Percentiles rank a stretch among this genome's conserved stretches.
Evolutionary conservation across 1,140 invertebrate species (phyloP).

Genomic region (Musca domestica): DNA sequence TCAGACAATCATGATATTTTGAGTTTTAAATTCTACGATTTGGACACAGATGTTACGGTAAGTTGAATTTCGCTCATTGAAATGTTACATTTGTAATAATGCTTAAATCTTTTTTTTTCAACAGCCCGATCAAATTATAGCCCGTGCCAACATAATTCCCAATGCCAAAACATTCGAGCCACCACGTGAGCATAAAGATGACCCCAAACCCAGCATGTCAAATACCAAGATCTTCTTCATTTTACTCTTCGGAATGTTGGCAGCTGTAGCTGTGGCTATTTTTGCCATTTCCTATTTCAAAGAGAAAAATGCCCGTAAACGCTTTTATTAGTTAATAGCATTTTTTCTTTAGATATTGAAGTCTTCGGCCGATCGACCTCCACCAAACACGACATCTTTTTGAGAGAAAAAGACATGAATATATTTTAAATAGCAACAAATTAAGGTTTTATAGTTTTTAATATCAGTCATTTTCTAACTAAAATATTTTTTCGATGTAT

Average conservation of each 20-base stretch:
- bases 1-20: conserved; percentile 97
- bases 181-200: conserved; percentile 84
- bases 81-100: neutral
- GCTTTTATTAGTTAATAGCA: conserved; percentile 33
- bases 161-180: conserved; percentile 79
- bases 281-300: conserved; percentile 89
- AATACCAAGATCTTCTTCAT: conserved; percentile 87
- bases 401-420: conserved; percentile 20
- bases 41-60: conserved; percentile 74
- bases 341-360: neutral
- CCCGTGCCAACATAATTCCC: conserved; percentile 73
- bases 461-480: no score
- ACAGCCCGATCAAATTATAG: conserved; percentile 66
- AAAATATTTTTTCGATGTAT: neutral
- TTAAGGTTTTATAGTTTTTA: neutral
- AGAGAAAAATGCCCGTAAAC: conserved; percentile 71
- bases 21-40: conserved; percentile 85
- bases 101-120: conserved; percentile 36
- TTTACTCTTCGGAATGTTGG: conserved; percentile 75
- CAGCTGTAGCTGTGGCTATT: conserved; percentile 74
- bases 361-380: neutral
- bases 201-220: conserved; percentile 78
- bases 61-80: conserved; percentile 30
- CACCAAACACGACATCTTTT: conserved; percentile 1
- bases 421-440: conserved; percentile 9